Evolutionary conservation across 2,797 vertebrate species (phyloP).

Genomic region (Dermochelys coriacea): DNA sequence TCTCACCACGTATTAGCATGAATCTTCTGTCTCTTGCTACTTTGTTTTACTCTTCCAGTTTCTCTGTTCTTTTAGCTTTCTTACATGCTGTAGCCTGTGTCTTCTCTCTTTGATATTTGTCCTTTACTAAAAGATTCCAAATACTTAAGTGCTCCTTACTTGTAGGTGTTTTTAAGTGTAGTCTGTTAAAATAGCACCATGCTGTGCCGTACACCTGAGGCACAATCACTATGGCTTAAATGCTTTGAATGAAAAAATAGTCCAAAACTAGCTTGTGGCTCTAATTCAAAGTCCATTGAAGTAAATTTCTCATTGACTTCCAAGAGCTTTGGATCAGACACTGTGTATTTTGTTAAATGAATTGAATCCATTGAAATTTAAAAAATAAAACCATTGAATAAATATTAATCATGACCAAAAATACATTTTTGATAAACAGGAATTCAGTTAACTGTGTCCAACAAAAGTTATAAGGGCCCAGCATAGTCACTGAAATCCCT

Average conservation of each 20-base stretch:
- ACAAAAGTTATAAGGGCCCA: conserved; percentile 48
- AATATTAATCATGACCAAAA: background rate
- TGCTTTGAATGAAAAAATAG: background rate
- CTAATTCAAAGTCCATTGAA: background rate
- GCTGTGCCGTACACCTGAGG: fast-evolving
- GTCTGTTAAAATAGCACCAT: background rate
- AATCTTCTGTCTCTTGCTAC: background rate
- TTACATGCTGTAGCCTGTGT: background rate
- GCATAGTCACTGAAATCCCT: background rate
- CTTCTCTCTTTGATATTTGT: conserved; percentile 9
- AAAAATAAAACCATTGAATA: background rate
- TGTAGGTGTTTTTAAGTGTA: background rate
- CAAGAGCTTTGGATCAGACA: background rate
- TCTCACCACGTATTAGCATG: conserved; percentile 5
- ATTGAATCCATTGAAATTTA: background rate
- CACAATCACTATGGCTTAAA: background rate
- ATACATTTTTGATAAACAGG: conserved; percentile 6
- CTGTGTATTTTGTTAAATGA: background rate
- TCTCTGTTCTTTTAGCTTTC: background rate
- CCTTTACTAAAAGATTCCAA: background rate
- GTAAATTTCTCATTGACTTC: background rate
- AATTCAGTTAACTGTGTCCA: background rate
- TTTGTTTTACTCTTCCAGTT: background rate
- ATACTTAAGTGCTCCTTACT: background rate
- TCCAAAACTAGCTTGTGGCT: background rate